These are phyloP conservation scores for Druon quercuslanigerum DNA, from an alignment of 1,140 invertebrate genomes.

Conservation along the genomic window DNA sequence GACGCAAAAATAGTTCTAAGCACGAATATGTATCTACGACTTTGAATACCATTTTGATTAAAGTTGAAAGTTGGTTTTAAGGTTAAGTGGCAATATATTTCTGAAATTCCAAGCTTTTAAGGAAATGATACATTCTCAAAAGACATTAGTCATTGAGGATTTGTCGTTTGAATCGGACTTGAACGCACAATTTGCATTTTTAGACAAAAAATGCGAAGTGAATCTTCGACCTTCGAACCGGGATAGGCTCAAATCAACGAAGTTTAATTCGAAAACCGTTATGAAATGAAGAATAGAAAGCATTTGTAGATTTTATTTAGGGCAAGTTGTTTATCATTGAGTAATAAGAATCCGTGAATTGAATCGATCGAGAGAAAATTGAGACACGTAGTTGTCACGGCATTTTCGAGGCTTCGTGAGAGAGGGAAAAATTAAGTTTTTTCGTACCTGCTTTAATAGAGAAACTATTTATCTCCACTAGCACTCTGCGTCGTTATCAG, in stretches of 20 bases:
- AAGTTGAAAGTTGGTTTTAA: background rate
- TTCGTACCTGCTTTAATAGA: background rate
- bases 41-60: background rate
- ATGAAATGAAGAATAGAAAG: constrained; percentile 7
- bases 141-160: background rate
- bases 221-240: constrained; percentile 22
- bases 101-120: background rate
- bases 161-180: too few relatives aligned
- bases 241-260: background rate
- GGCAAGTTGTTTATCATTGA: constrained; percentile 11
- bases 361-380: constrained; percentile 9
- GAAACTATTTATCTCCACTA: background rate
- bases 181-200: background rate
- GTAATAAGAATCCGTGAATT: constrained; percentile 5
- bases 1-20: background rate
- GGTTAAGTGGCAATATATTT: background rate
- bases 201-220: background rate
- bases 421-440: background rate
- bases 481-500: background rate
- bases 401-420: background rate
- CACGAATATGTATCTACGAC: too few relatives aligned
- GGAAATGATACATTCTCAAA: background rate
- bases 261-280: background rate
- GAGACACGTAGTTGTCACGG: background rate
- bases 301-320: constrained; percentile 1